These are phyloP conservation scores for Penaeus indicus DNA, from an alignment of 1,140 invertebrate genomes.

Conservation along the genomic window DNA sequence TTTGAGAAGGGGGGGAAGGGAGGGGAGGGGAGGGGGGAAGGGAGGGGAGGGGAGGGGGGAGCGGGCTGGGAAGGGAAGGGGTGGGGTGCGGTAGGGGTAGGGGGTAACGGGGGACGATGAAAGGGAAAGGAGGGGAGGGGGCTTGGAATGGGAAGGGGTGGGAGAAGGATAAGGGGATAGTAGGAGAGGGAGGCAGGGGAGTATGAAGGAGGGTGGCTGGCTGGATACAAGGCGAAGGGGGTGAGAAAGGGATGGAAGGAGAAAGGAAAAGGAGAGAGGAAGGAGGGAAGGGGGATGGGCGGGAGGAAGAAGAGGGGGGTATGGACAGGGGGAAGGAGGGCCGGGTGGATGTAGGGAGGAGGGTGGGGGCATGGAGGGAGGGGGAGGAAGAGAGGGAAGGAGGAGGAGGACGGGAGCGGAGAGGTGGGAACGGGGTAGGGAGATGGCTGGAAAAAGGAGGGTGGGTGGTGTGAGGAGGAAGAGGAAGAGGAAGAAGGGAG, in stretches of 20 bases:
- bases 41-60: no score
- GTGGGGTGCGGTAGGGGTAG: background rate
- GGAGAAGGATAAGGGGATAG: no score
- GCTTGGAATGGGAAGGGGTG: no score
- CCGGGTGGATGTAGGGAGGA: background rate
- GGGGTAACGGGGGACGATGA: no score
- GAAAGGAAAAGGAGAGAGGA: background rate
- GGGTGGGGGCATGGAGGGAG: background rate
- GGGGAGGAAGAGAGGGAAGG: background rate
- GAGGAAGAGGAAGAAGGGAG: constrained; percentile 8
- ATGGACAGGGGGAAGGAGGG: background rate
- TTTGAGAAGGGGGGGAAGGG: background rate
- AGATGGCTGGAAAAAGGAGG: no score
- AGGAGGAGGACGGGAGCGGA: background rate
- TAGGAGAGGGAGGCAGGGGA: background rate
- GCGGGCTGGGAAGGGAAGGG: background rate
- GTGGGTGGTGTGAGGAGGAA: background rate
- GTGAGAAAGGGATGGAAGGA: background rate
- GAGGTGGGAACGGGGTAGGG: no score
- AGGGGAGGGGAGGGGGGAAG: background rate
- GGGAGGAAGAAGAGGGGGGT: background rate
- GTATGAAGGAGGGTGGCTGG: background rate
- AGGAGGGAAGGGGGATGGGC: background rate
- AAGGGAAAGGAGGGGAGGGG: no score
- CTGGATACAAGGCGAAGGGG: background rate